Conservation (phyloP, 2,888 invertebrate genomes). For the Tiliacea citrago region DNA sequence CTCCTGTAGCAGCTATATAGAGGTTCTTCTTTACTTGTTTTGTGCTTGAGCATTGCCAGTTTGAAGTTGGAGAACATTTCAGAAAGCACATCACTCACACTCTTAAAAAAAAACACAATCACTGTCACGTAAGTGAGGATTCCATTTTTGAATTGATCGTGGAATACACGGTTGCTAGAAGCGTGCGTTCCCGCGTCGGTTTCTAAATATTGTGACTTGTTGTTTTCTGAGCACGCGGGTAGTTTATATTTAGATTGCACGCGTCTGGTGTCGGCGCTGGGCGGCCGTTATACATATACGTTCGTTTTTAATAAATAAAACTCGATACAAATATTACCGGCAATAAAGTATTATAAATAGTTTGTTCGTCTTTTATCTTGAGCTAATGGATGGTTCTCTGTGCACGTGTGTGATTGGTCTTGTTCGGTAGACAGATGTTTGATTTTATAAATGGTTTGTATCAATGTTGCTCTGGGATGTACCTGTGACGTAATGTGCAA, state of each 20-base stretch:
- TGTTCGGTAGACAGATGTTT: conserved; percentile 63
- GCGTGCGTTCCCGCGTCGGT: conserved; percentile 81
- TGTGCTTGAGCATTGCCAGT: conserved; percentile 86
- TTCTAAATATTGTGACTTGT: conserved; percentile 84
- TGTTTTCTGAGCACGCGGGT: conserved; percentile 85
- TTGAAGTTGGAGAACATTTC: conserved; percentile 91
- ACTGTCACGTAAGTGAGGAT: conserved; percentile 64
- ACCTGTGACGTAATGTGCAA: conserved; percentile 32
- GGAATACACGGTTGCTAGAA: conserved; percentile 67
- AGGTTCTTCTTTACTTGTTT: conserved; percentile 87
- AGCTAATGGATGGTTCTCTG: conserved; percentile 76
- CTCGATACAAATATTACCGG: conserved; percentile 84
- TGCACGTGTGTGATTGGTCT: conserved; percentile 65
- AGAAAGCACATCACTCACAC: conserved; percentile 67
- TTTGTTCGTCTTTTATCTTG: conserved; percentile 77
- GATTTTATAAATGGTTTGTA: conserved; percentile 54
- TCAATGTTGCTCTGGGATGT: conserved; percentile 32
- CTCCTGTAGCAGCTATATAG: conserved; percentile 85
- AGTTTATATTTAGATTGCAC: conserved; percentile 84
- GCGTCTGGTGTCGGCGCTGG: conserved; percentile 79
- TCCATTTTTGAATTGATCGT: conserved; percentile 63
- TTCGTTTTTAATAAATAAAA: conserved; percentile 82
- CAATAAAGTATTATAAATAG: conserved; percentile 83
- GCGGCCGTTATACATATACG: conserved; percentile 79
- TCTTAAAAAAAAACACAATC: conserved; percentile 56